Evolutionary conservation across 2,888 invertebrate species (phyloP), one percentile per base, ranked within the genome.

Genomic region (Pristionchus mayeri): DNA sequence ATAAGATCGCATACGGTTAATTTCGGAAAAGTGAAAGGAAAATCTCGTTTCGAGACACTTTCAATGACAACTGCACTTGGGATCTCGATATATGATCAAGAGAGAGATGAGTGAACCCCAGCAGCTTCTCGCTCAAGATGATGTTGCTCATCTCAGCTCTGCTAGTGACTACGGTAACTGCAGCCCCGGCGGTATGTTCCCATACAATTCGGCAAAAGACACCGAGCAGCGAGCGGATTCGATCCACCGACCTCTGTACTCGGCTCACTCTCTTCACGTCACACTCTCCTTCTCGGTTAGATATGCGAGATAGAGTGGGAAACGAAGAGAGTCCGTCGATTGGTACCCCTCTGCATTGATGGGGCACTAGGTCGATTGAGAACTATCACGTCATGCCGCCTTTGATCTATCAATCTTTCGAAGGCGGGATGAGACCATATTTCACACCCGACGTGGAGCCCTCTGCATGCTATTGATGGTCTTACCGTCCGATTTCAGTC

Each of bases 251-350:
- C 95, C 96, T 96, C 96, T 95, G 95, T 95, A 95, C 95, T 95
- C 95, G 95, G 95, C 95, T 95, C 95, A 95, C 95, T 95, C 91
- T 95, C 95, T 95, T 95, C 95, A 95, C 95, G 95, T 95, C 95
- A 95, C 95, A 95, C 95, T 95, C 95, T 95, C n/a, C n/a, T n/a
- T n/a, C n/a, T n/a, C n/a, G n/a, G n/a, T n/a, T n/a, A n/a, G n/a
- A n/a, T n/a, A n/a, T n/a, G n/a, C n/a, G n/a, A n/a, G n/a, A n/a
- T n/a, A n/a, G n/a, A n/a, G n/a, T n/a, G n/a, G n/a, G n/a, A n/a
- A n/a, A n/a, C n/a, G n/a, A n/a, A n/a, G n/a, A n/a, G n/a, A n/a
- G n/a, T n/a, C n/a, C n/a, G n/a, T n/a, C n/a, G n/a, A n/a, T n/a
- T n/a, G n/a, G n/a, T n/a, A n/a, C n/a, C n/a, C n/a, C n/a, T n/a